Percentiles rank a stretch among this genome's conserved stretches.
Conservation (phyloP, 92 coral and sea anemone species). For the Parazoanthus darwini region DNA sequence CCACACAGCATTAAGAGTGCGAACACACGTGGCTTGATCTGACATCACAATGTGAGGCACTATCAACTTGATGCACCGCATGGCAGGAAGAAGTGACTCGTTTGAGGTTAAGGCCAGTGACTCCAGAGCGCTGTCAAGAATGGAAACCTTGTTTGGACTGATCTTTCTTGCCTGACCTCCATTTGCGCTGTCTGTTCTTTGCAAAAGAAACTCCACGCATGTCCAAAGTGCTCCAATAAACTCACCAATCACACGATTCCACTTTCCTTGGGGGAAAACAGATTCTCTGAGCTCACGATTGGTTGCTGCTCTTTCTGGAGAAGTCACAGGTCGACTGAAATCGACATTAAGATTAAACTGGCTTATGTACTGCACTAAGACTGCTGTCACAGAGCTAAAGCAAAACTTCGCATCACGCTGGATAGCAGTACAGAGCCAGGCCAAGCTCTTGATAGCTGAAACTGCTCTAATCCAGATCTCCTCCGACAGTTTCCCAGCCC, state of each 20-base stretch:
- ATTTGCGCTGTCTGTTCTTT: slow-evolving; percentile 22
- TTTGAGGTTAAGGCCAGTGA: slow-evolving; percentile 71
- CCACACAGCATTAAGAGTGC: slow-evolving; percentile 77
- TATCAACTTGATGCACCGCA: slow-evolving; percentile 68
- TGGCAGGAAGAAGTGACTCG: slow-evolving; percentile 63
- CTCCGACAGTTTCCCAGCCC: slow-evolving; percentile 4
- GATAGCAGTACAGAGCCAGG: slow-evolving; percentile 22
- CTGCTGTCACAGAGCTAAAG: background rate
- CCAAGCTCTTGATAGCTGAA: slow-evolving; percentile 18
- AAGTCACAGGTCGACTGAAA: slow-evolving; percentile 16
- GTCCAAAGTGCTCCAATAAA: slow-evolving; percentile 77
- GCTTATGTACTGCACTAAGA: slow-evolving; percentile 1
- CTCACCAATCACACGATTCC: slow-evolving; percentile 78
- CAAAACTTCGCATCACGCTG: background rate
- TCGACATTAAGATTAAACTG: slow-evolving; percentile 15
- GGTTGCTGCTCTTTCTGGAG: slow-evolving; percentile 6
- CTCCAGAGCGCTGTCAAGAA: slow-evolving; percentile 74
- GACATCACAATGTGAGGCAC: slow-evolving; percentile 58
- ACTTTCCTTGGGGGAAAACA: slow-evolving; percentile 45
- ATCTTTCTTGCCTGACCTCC: background rate
- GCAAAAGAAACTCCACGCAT: slow-evolving; percentile 60
- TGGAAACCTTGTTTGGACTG: slow-evolving; percentile 8
- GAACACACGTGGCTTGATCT: slow-evolving; percentile 54
- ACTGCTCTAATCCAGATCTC: slow-evolving; percentile 38
- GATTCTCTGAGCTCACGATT: slow-evolving; percentile 27